Evolutionary conservation across 2,113 vertebrate species (phyloP).

Genomic region (Beaufortia kweichowensis): DNA sequence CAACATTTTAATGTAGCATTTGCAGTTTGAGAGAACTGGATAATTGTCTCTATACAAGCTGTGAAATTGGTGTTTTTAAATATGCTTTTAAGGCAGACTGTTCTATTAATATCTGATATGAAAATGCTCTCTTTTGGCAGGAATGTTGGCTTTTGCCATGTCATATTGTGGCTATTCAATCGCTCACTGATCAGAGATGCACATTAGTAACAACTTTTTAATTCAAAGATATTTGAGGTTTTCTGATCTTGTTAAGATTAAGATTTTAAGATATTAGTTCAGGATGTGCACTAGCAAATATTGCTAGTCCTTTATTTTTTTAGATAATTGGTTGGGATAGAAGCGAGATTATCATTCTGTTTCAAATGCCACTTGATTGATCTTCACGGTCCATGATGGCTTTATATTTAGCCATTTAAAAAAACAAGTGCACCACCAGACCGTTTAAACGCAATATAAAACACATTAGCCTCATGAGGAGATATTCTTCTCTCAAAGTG

Average conservation of each 20-base stretch:
- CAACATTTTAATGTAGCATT: not conserved
- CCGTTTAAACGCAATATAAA: conserved; percentile 56
- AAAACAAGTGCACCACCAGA: conserved; percentile 50
- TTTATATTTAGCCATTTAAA: conserved; percentile 59
- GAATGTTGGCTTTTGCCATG: conserved; percentile 1
- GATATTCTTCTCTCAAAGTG: conserved; percentile 14
- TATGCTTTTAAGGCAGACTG: not conserved
- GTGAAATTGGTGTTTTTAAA: conserved; percentile 15
- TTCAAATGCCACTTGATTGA: conserved; percentile 62
- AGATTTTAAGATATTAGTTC: too few relatives aligned
- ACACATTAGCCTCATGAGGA: conserved; percentile 55
- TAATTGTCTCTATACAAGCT: not conserved
- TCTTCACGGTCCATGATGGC: conserved; percentile 52
- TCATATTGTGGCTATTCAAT: conserved; percentile 9
- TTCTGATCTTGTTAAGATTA: too few relatives aligned
- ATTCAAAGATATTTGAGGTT: too few relatives aligned
- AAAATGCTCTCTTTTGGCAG: conserved; percentile 1
- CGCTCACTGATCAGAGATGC: not conserved
- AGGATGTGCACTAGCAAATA: conserved; percentile 13
- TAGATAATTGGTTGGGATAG: conserved; percentile 51
- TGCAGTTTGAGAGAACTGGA: not conserved
- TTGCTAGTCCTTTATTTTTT: not conserved
- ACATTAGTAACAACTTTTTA: not conserved
- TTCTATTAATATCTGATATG: conserved; percentile 9
- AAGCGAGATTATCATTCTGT: conserved; percentile 52